Conservation (phyloP, 2,797 vertebrate species). For the Aplochiton taeniatus region DNA sequence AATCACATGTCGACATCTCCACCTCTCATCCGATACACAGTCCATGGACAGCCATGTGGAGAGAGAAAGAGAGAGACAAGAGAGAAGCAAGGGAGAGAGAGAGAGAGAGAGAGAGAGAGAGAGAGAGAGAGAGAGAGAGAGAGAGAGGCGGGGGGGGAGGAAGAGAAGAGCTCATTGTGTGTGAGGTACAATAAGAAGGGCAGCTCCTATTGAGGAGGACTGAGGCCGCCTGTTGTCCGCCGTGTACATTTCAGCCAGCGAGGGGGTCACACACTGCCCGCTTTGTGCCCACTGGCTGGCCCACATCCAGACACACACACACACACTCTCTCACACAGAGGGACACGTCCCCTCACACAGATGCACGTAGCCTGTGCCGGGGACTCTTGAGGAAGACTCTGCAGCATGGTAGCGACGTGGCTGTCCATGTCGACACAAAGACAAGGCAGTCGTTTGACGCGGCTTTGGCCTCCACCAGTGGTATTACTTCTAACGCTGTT, state of each 20-base stretch:
- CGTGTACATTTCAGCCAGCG: conserved; percentile 75
- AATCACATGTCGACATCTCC: conserved; percentile 39
- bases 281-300: conserved; percentile 73
- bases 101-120: conserved; percentile 1
- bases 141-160: background rate
- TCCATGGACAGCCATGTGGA: conserved; percentile 58
- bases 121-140: background rate
- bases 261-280: conserved; percentile 70
- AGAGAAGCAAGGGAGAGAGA: background rate
- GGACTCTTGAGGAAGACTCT: too few species aligned
- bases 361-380: conserved; percentile 30
- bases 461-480: too few species aligned
- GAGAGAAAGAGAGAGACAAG: conserved; percentile 2
- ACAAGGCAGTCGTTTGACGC: too few species aligned
- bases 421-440: too few species aligned
- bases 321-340: conserved; percentile 30
- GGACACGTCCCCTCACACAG: conserved; percentile 39
- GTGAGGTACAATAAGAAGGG: conserved; percentile 83
- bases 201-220: conserved; percentile 82
- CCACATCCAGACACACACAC: conserved; percentile 45
- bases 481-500: too few species aligned
- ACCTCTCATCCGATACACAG: conserved; percentile 55
- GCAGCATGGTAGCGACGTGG: conserved; percentile 16
- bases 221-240: conserved; percentile 78
- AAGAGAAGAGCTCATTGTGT: conserved; percentile 81